Evolutionary conservation across 2,888 invertebrate species (phyloP), one percentile per base, ranked within the genome.

Genomic region (Cephalotes varians): DNA sequence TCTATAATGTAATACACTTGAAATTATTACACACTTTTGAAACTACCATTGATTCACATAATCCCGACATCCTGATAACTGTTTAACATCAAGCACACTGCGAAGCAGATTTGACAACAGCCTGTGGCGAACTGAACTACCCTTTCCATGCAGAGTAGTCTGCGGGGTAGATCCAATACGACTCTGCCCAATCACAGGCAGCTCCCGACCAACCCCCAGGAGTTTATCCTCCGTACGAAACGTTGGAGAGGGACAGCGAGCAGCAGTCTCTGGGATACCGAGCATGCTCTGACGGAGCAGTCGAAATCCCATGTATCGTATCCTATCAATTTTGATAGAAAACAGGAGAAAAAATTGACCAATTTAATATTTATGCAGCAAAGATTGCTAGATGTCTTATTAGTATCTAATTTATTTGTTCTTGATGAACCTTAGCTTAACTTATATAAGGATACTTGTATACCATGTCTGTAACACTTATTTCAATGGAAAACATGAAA

Each of bases 231-330:
- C 90, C 86, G 82, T 87, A 89, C 90, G 91, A 90, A 90, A 91
- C 85, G 89, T 82, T 87, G 86, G 88, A 91, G 85, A 90, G 91
- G 90, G 91, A 91, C 77, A 86, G 81, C 84, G 86, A 80, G 86
- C 90, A 83, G 89, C 76, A 90, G 90, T 90, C 88, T 89, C 84
- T 84, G 84, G 77, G 60, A 88, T 85, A 89, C 84, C 84, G 88
- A 90, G 88, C 87, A 87, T 91, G 91, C 90, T 89, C 91, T 88
- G 85, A 89, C 77, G 82, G 83, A 84, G 87, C 90, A 92, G 91
- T 91, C 90, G 86, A 92, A 91, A 91, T 90, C 90, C 91, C 81
- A 91, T 92, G 86, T 92, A 91, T 91, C 91, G 90, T 88, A 44
- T 83, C 86, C 89, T 82, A 74, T 81, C 71, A 67, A 82, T 85